phyloP scores from a whole-genome alignment of 2,113 vertebrate genomes.

The Pycnonotus jocosus region DNA sequence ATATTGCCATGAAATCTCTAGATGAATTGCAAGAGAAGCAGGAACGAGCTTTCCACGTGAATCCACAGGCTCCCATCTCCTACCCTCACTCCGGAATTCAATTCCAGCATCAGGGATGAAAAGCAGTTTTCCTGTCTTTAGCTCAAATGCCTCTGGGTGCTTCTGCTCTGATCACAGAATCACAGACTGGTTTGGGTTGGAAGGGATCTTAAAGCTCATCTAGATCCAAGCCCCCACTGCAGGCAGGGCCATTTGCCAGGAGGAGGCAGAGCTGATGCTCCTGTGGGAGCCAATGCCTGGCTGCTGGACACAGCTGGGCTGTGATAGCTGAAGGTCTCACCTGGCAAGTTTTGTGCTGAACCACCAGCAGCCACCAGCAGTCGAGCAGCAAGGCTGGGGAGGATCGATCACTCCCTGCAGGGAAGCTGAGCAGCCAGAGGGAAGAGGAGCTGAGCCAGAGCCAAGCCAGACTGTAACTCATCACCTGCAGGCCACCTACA shows the following conservation, averaged over 20 bases:
- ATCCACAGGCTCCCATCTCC: neutral
- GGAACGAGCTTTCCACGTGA: rapidly evolving
- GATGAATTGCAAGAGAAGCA: neutral
- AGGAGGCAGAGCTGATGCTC: neutral
- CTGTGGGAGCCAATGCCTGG: neutral
- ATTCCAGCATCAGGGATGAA: neutral
- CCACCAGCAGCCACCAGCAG: neutral
- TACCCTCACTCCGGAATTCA: neutral
- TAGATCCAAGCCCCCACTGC: neutral
- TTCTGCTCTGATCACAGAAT: neutral
- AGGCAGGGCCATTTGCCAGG: neutral
- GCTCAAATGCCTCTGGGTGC: neutral
- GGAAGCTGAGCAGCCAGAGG: neutral
- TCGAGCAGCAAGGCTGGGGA: neutral
- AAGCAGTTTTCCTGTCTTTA: neutral
- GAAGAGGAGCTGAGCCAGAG: neutral
- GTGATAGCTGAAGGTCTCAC: neutral
- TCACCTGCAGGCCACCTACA: neutral
- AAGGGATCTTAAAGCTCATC: neutral
- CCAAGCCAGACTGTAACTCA: neutral
- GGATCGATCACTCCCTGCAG: neutral
- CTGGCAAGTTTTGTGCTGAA: neutral
- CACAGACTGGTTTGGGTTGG: neutral
- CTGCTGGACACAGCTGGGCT: neutral
- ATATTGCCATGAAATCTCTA: neutral